Evolutionary conservation across 2,113 vertebrate genomes (phyloP).

Genomic region (Dolichotis patagonum): DNA sequence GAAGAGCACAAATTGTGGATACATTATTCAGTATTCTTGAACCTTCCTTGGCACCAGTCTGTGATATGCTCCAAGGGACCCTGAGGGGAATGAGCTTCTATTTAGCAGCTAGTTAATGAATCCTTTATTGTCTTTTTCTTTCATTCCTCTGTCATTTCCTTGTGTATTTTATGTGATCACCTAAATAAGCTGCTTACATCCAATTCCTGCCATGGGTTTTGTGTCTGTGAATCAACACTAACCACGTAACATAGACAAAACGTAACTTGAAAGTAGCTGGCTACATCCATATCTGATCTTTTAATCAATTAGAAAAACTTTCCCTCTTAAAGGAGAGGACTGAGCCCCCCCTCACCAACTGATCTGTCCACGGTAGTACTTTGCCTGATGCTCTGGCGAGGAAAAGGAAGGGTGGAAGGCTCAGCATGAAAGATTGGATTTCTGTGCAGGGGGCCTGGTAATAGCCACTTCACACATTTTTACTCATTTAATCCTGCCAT

Average conservation of each 20-base stretch:
- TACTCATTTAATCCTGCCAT: neutral
- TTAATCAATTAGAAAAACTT: neutral
- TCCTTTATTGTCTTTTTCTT: neutral
- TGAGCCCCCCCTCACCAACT: neutral
- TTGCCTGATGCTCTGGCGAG: neutral
- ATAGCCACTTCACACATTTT: neutral
- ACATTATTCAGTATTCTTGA: neutral
- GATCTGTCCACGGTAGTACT: neutral
- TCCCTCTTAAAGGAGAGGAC: neutral
- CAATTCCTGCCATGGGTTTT: neutral
- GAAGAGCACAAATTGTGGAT: neutral
- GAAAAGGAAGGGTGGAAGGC: neutral
- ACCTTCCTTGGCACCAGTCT: neutral
- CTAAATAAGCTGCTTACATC: neutral
- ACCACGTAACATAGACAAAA: neutral
- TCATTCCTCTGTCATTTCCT: neutral
- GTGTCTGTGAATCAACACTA: neutral
- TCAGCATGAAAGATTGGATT: neutral
- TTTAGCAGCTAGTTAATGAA: neutral
- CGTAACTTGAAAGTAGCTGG: neutral
- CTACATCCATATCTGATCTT: neutral
- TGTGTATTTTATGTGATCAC: neutral
- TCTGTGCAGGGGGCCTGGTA: neutral
- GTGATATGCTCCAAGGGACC: neutral
- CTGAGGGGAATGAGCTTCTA: accelerated